phyloP scores from a whole-genome alignment of 2,888 invertebrate species.

The Drosophila pseudotakahashii region DNA sequence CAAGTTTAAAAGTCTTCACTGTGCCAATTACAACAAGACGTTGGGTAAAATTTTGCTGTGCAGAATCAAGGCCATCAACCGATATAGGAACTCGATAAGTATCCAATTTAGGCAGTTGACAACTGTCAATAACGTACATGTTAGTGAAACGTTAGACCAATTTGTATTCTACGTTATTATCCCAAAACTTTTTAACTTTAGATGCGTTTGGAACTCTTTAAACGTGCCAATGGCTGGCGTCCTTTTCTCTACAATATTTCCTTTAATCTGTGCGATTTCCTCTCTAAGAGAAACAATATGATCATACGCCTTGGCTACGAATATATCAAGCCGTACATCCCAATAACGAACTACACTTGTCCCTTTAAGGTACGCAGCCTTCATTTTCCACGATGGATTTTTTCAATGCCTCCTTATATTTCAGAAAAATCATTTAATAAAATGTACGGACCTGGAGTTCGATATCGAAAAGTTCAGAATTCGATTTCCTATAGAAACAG shows the following conservation, averaged over 20 bases:
- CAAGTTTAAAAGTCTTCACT: conserved; percentile 42
- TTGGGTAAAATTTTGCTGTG: conserved; percentile 23
- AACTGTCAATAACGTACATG: conserved; percentile 14
- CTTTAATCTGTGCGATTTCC: conserved; percentile 30
- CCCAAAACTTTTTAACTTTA: background rate
- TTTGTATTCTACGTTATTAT: background rate
- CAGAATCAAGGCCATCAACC: conserved; percentile 35
- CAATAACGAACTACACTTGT: conserved; percentile 27
- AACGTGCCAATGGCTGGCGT: conserved; percentile 44
- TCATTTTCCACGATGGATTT: background rate
- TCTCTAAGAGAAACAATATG: conserved; percentile 19
- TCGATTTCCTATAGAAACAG: conserved; percentile 37
- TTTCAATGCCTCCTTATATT: too few species aligned
- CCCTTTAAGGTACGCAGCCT: conserved; percentile 15
- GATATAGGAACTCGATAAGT: conserved; percentile 35
- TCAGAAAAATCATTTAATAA: conserved; percentile 10
- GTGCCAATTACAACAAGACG: conserved; percentile 16
- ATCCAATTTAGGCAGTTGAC: conserved; percentile 25
- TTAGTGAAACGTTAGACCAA: background rate
- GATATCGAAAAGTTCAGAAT: conserved; percentile 25
- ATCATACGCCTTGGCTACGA: conserved; percentile 23
- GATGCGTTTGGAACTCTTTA: conserved; percentile 37
- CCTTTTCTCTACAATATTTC: conserved; percentile 42
- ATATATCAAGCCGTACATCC: conserved; percentile 26
- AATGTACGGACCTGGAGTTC: conserved; percentile 23